These are phyloP conservation scores for Lagothrix lagotricha DNA, from an alignment of 2,797 vertebrate genomes.

Conservation along the genomic window DNA sequence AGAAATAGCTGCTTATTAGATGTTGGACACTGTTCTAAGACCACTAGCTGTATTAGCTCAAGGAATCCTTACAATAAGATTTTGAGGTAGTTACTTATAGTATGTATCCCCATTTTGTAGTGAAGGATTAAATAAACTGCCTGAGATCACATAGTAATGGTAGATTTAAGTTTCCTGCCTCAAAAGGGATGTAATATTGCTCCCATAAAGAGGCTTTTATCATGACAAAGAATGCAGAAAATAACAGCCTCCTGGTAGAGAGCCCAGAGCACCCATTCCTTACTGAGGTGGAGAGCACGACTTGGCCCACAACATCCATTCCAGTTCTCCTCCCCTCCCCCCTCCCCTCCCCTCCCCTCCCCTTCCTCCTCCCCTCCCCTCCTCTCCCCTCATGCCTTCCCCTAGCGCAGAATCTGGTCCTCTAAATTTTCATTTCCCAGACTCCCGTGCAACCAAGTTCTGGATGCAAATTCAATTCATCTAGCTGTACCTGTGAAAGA, in stretches of 20 bases:
- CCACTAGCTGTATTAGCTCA: not conserved
- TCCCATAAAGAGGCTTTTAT: not conserved
- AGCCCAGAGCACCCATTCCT: not conserved
- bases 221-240: not conserved
- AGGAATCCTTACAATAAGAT: not conserved
- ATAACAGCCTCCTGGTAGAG: not conserved
- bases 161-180: not conserved
- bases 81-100: not conserved
- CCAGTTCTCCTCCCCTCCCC: no score
- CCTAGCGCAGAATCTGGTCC: not conserved
- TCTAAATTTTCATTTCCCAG: not conserved
- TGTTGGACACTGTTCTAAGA: not conserved
- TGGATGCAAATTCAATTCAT: not conserved
- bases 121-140: not conserved
- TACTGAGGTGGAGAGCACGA: not conserved
- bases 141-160: not conserved
- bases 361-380: no score
- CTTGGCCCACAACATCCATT: not conserved
- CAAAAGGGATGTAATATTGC: not conserved
- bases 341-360: rapidly evolving
- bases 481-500: not conserved
- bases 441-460: not conserved
- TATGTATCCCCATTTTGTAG: not conserved
- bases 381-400: not conserved
- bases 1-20: constrained; percentile 36